Base-by-base conservation (phyloP, 1,140 invertebrate genomes). In the Ectropis grisescens region DNA sequence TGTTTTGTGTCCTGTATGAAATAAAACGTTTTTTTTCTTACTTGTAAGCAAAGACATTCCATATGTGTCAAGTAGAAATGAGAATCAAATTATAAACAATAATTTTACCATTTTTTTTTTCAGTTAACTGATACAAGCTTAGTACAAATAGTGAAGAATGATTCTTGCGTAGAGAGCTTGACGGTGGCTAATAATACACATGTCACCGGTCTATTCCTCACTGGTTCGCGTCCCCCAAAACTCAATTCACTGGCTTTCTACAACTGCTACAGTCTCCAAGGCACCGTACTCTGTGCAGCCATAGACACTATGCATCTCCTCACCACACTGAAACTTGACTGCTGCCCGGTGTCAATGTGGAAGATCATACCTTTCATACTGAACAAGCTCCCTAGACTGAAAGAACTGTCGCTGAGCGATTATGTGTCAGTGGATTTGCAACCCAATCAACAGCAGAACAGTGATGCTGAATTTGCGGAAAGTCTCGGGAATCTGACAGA, bases 351-450 rank as follows among this genome's bases (percentile, higher is more conserved):
- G 7, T 52, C 62, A 10, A 66, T 69, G 54, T 71, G 62, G 61
- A 70, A 64, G 23, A 58, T 75, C 1, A 41, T 79, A 27, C 71
- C 69, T 0, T 9, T 51, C 10, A 69, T 82, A 37, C 24, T 83
- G 2, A 61, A 47, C 8, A 69, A 69, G 33, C 35, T 81, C 5
- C 64, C 68, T 0, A 57, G 59, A 14, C 35, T 83, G 7, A 55
- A 68, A 29, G 66, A 78, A n/a, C 48, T 83, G 0, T 79, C 78
- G 0, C 43, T 81, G n/a, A 75, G 74, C 36, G 67, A 76, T 42
- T 72, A 71, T 32, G 56, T 46, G 1, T 65, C 60, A 0, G 29
- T 45, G 7, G 69, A 70, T 0, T 47, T 40, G 14, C 29, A 45
- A 32, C 43, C 2, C 24, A 22, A 22, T 4, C 4, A 22, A 22